Evolutionary conservation across 2,797 vertebrate species (phyloP), one percentile per base, ranked within the genome.

Genomic region (Cyprinodon diabolis): DNA sequence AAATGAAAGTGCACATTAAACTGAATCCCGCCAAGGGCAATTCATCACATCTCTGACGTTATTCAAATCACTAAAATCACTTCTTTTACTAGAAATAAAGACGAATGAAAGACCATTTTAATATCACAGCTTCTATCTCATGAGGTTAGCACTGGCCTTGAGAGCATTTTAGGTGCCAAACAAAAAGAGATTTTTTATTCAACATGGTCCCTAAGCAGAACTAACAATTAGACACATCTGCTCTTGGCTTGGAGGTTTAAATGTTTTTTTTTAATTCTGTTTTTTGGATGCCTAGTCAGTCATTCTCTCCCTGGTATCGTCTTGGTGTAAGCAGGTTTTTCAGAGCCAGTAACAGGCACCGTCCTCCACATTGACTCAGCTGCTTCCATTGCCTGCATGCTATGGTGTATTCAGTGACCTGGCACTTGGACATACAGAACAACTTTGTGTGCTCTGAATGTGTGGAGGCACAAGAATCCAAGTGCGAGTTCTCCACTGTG

Each of bases 21-120:
- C 7, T 23, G 12, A 72, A 84, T 81, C 55, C 56, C 70, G 74
- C 49, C 72, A 25, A 23, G 51, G 23, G 25, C 58, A 76, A 78
- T n/a, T 62, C 72, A 76, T 78, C 55, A n/a, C 69, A 58, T 76
- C 4, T 45, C 21, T 45, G 77, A 82, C 78, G 73, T 70, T 75
- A 58, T 74, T 73, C 60, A 76, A 78, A 73, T 78, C 79, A 68
- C 80, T 84, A 81, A 89, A 87, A 80, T 80, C 70, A 45, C 70
- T 71, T 43, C 35, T 75, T 72, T 81, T 66, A 63, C 71, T 84
- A 40, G 58, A 70, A 88, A 79, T 74, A 66, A 71, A 71, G 52
- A 70, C 74, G 66, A 48, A 51, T 74, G 60, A 88, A 86, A 88
- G 30, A 82, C 72, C 47, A 1, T 30, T 21, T 68, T 60, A 47